Conservation (phyloP, 2,113 vertebrate genomes). For the Mystacornis crossleyi region DNA sequence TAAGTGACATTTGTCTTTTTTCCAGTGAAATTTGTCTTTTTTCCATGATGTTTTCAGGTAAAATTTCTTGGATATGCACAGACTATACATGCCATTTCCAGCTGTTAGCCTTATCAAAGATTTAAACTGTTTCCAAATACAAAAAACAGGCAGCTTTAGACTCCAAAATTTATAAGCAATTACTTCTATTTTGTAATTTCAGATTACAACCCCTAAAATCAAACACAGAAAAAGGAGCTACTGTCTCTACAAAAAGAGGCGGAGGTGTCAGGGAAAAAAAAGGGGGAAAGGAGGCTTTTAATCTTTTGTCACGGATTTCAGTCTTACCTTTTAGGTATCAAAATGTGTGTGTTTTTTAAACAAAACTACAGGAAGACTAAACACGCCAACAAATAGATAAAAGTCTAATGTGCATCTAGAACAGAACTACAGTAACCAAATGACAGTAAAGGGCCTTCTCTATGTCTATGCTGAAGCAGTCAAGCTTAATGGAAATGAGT, state of each 20-base stretch:
- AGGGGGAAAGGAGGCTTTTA: accelerated
- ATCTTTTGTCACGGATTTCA: neutral
- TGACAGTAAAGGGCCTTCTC: neutral
- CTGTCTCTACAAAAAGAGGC: neutral
- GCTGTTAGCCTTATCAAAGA: neutral
- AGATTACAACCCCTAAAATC: neutral
- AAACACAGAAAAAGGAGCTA: neutral
- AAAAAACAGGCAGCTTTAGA: neutral
- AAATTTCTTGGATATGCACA: neutral
- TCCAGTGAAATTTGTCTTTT: neutral
- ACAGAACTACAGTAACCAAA: neutral
- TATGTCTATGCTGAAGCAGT: neutral
- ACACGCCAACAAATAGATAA: neutral
- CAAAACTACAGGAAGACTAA: neutral
- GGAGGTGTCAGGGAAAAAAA: accelerated
- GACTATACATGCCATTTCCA: neutral
- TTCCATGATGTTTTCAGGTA: neutral
- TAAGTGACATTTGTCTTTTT: neutral
- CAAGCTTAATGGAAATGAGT: neutral
- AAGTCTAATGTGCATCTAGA: neutral
- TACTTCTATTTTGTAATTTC: neutral
- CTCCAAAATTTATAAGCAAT: neutral
- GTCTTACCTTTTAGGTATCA: neutral
- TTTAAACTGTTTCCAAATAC: neutral
- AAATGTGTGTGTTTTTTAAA: neutral